These are phyloP conservation scores for Cladopsammia gracilis DNA, from an alignment of 64 coral and sea anemone species.

Conservation along the genomic window DNA sequence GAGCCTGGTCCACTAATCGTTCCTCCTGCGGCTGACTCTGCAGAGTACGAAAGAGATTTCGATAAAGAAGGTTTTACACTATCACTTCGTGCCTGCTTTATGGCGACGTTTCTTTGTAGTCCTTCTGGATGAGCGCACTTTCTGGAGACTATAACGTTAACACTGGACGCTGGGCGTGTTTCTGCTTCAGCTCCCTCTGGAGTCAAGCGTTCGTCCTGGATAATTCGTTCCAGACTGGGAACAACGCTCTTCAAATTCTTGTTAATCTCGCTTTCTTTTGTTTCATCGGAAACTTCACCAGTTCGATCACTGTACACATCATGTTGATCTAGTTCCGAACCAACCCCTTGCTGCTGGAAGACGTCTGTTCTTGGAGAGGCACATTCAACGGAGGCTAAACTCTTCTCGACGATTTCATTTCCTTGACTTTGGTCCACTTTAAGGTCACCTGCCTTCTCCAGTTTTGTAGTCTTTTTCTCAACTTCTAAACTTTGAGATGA, in stretches of 20 bases:
- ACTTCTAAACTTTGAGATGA: too few relatives aligned
- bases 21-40: neutral
- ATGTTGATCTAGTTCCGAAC: neutral
- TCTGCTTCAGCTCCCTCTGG: conserved; percentile 38
- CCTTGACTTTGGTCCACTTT: neutral
- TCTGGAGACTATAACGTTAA: neutral
- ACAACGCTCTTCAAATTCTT: neutral
- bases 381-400: neutral
- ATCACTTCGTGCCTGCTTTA: neutral
- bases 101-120: neutral
- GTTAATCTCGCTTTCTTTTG: neutral
- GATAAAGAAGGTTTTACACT: neutral
- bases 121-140: neutral
- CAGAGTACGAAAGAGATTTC: neutral
- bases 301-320: neutral
- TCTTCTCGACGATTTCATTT: neutral
- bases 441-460: neutral
- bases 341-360: neutral
- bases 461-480: neutral
- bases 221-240: conserved; percentile 19
- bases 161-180: conserved; percentile 6
- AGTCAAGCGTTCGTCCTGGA: conserved; percentile 28
- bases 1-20: neutral
- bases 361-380: neutral
- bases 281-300: neutral